Base-by-base conservation (phyloP, 2,797 vertebrate species). In the Xenentodon cancila region DNA sequence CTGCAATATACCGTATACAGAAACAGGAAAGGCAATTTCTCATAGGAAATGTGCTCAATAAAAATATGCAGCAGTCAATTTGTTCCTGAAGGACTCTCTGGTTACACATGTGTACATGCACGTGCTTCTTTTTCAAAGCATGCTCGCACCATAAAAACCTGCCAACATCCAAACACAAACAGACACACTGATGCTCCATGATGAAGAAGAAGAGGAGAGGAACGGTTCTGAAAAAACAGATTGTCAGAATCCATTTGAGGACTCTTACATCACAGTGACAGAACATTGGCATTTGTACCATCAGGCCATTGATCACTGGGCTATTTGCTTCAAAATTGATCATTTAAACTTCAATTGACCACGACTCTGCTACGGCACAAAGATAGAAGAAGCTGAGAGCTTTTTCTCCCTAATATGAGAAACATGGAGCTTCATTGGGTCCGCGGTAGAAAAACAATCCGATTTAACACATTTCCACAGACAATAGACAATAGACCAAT, bases 11-110 rank as follows among this genome's bases (percentile, higher is more conserved):
- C 34, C 34, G 18, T 21, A 18, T 37, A 69, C 58, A 73, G 54
- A 83, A 74, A 59, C 58, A 73, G 78, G 11, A 37, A 46, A 77
- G 67, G 64, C 47, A 60, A 72, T 80, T 76, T 78, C 66, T 78
- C 16, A n/a, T 76, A 83, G 80, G 81, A 86, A 85, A 85, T 83
- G 68, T 84, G 81, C 83, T 84, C 63, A 88, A 86, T 89, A 89
- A 91, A 90, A 84, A 81, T 50, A 72, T 71, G 66, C 84, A 85
- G 84, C 79, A 73, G 70, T 64, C 73, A 73, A 73, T 73, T 52
- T 81, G 73, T 81, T 77, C 65, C 73, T 59, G 73, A 79, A 66
- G 79, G 77, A 67, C 67, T 79, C 60, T 67, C 72, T 61, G 67
- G 32, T 57, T 73, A 37, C 47, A 68, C 79, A 30, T 58, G 77